Base-by-base conservation (phyloP, 2,888 invertebrate species). In the Leucozona laternaria region DNA sequence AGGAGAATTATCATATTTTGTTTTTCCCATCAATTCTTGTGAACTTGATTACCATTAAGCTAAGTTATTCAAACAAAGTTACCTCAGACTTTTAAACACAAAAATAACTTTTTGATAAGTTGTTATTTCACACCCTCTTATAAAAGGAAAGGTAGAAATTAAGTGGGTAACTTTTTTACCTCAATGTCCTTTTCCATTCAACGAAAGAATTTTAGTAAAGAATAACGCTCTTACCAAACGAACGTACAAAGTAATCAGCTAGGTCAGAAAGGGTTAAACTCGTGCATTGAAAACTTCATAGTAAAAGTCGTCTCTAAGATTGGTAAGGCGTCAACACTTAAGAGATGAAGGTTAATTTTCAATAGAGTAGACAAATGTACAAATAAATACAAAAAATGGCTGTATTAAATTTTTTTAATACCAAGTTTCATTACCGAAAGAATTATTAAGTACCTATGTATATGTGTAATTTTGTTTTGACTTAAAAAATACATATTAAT, bases 51-150 rank as follows among this genome's bases (percentile, higher is more conserved):
- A 31, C 10, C 10, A n/a, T n/a, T 7, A 31, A 31, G 31, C 31
- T 28, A 55, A 55, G 55, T 55, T 55, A 55, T 55, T 55, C 55
- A 55, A 55, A 55, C n/a, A 55, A 28, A 31, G 55, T 28, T 55
- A n/a, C n/a, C 53, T 55, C 55, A 55, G 28, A n/a, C 28, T 55
- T 28, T 31, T 31, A 31, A 55, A 31, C n/a, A 28, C 3, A 55
- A 55, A 55, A 10, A 55, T 31, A 31, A 55, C 55, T 55, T 55
- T 55, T 28, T 4, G 31, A 55, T 10, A 31, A n/a, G 28, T 28
- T 55, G 55, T 55, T 55, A n/a, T 55, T 10, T 8, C 10, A 31
- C 31, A 55, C 55, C 55, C 31, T 55, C 31, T 28, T 4, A 10
- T 31, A 2, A 17, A 28, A 31, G 55, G 2, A 55, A 55, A 55